phyloP scores from a whole-genome alignment of 2,797 vertebrate genomes.

The Melanotaenia nigrans region DNA sequence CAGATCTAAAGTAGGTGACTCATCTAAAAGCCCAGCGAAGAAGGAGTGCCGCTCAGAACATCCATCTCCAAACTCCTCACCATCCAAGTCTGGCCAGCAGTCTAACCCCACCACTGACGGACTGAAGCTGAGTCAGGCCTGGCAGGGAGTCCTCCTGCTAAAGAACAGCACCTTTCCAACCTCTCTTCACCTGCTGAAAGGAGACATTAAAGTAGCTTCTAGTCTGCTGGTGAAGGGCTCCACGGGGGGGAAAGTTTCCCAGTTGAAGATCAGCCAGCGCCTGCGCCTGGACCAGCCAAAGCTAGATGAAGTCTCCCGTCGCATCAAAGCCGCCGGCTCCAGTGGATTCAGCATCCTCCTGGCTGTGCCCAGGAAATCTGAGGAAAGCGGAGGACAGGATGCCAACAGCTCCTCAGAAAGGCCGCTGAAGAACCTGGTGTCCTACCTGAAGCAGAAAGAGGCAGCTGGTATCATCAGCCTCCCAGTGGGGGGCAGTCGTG shows the following conservation, averaged over 20 bases:
- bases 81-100: slow-evolving; percentile 72
- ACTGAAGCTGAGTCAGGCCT: slow-evolving; percentile 89
- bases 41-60: slow-evolving; percentile 75
- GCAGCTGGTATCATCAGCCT: slow-evolving; percentile 98
- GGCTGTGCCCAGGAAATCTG: slow-evolving; percentile 88
- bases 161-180: slow-evolving; percentile 99
- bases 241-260: slow-evolving; percentile 87
- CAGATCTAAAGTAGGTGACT: slow-evolving; percentile 78
- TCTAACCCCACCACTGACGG: slow-evolving; percentile 68
- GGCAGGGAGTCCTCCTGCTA: slow-evolving; percentile 95
- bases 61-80: slow-evolving; percentile 21
- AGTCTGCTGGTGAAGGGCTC: slow-evolving; percentile 88
- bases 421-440: slow-evolving; percentile 98
- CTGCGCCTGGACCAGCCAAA: slow-evolving; percentile 97
- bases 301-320: slow-evolving; percentile 95
- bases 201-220: slow-evolving; percentile 88
- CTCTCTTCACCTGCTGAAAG: slow-evolving; percentile 95
- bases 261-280: slow-evolving; percentile 98
- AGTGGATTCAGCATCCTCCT: slow-evolving; percentile 91
- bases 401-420: slow-evolving; percentile 88
- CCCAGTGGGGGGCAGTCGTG: slow-evolving; percentile 92
- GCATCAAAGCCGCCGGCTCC: slow-evolving; percentile 94
- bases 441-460: slow-evolving; percentile 99
- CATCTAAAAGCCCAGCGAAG: slow-evolving; percentile 83
- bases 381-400: slow-evolving; percentile 81